Conservation (phyloP, 2,888 invertebrate species). For the Venustoraphidia nigricollis region DNA sequence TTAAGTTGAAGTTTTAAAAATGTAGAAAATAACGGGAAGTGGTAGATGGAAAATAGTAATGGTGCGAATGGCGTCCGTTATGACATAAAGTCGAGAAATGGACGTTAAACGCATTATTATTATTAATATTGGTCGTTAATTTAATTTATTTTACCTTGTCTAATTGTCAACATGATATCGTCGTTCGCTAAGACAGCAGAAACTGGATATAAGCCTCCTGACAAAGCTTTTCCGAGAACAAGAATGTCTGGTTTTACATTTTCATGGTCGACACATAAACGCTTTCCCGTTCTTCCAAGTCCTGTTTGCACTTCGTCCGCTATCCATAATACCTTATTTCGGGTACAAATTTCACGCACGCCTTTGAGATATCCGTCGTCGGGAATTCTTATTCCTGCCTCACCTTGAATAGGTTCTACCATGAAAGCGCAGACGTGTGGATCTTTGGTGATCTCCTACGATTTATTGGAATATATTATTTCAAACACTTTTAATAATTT, state of each 20-base stretch:
- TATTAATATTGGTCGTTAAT: no score
- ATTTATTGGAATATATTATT: constrained; percentile 7
- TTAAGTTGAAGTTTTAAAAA: no score
- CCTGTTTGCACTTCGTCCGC: constrained; percentile 80
- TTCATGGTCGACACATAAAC: constrained; percentile 59
- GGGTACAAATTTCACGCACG: constrained; percentile 55
- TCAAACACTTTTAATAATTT: not conserved
- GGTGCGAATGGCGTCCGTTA: no score
- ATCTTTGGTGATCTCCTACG: constrained; percentile 40
- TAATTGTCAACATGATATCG: constrained; percentile 53
- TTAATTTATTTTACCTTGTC: constrained; percentile 52
- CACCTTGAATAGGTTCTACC: constrained; percentile 81
- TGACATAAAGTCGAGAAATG: no score
- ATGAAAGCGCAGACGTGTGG: constrained; percentile 64
- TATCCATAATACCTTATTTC: constrained; percentile 66
- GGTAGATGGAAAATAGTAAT: no score
- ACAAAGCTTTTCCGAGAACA: constrained; percentile 67
- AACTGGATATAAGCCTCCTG: constrained; percentile 68
- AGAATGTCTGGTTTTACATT: constrained; percentile 61
- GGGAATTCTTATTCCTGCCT: constrained; percentile 69
- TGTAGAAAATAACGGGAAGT: no score
- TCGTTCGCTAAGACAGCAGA: constrained; percentile 52
- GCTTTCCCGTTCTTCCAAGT: constrained; percentile 63
- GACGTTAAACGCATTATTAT: no score
- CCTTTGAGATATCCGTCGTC: constrained; percentile 52